Evolutionary conservation across 2,113 vertebrate genomes (phyloP), one percentile per base, ranked within the genome.

Genomic region (Eleginops maclovinus): DNA sequence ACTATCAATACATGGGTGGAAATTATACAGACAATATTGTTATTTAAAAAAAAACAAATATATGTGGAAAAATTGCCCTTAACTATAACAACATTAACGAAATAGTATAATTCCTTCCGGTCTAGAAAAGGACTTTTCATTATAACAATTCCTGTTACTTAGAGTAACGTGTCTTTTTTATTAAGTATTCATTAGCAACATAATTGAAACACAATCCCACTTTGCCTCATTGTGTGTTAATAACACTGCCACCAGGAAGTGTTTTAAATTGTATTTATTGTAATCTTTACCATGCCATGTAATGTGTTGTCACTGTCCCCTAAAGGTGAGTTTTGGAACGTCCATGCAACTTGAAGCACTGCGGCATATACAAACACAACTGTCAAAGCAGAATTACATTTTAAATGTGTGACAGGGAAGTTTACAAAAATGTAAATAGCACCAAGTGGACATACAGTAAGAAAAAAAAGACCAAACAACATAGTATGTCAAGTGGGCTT

Each of bases 361-460:
- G 73, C 21, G 50, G 59, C 75, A 55, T 75, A 74, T 86, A 88
- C 63, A 73, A 61, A 85, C 41, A 85, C 53, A 70, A 59, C 50
- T 74, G 53, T 77, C 72, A 78, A 87, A 88, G 56, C 75, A 83
- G 36, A 88, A 69, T 85, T 88, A 86, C 59, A 43, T 87, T 85
- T 78, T 81, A 81, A 79, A 89, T 44, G 62, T 79, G 56, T 56
- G 83, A 87, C 82, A 85, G 51, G 85, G 81, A 87, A 16, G 54
- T 87, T 89, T 90, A 88, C 68, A 89, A 90, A 72, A 85, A 67
- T 17, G 68, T 75, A 87, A 89, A 91, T 93, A 95, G 94, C 94
- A 95, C 94, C 93, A 88, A 62, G 61, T 87, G 79, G 86, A 89
- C 68, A 64, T 89, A 92, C 92, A 94, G 90, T 92, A 88, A 88